Evolutionary conservation across 2,113 vertebrate genomes (phyloP).

Genomic region (Amazona vittata): DNA sequence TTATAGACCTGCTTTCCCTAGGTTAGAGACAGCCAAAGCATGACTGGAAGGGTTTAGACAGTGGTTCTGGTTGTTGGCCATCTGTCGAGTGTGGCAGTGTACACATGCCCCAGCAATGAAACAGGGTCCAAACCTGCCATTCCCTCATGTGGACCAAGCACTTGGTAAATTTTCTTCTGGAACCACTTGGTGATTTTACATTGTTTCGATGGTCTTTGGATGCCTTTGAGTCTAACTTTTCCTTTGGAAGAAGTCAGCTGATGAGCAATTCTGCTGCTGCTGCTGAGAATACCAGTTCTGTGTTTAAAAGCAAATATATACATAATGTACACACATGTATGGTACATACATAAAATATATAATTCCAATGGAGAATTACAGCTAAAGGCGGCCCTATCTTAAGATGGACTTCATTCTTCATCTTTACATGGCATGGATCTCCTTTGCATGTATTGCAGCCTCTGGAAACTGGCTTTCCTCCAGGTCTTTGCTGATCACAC

Average conservation of each 20-base stretch:
- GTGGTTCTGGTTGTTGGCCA: background rate
- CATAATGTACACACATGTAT: background rate
- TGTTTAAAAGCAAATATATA: background rate
- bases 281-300: background rate
- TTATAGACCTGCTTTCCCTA: background rate
- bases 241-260: background rate
- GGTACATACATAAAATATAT: background rate
- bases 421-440: background rate
- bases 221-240: background rate
- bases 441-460: background rate
- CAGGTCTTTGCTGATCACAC: background rate
- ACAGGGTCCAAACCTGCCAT: background rate
- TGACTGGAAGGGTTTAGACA: background rate
- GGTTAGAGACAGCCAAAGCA: background rate
- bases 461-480: background rate
- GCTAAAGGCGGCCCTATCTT: background rate
- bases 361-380: background rate
- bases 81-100: background rate
- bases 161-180: background rate
- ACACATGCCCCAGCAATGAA: accelerated
- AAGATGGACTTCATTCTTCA: background rate
- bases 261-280: background rate
- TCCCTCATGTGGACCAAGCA: background rate
- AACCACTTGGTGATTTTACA: background rate
- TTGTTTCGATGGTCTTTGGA: background rate